Conservation (phyloP, 2,113 vertebrate genomes). For the Macheiramphus alcinus region DNA sequence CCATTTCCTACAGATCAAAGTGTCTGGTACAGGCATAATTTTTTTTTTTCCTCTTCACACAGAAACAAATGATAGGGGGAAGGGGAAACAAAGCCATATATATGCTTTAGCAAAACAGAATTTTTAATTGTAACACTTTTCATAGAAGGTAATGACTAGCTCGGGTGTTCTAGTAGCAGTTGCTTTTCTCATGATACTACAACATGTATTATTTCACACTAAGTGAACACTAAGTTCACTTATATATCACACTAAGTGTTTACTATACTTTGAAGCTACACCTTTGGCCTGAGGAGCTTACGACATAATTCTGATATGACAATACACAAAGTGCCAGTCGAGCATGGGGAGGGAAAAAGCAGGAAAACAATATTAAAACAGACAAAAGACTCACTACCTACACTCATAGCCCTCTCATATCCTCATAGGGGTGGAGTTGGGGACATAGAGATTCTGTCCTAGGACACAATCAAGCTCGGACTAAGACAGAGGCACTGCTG, state of each 20-base stretch:
- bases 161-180: background rate
- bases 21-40: background rate
- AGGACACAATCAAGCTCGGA: background rate
- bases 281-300: background rate
- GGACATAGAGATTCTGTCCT: background rate
- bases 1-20: conserved; percentile 28
- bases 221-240: no score
- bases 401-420: background rate
- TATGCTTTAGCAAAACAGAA: background rate
- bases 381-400: background rate
- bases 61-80: background rate
- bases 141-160: background rate
- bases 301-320: background rate
- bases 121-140: background rate
- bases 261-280: background rate
- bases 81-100: background rate
- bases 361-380: background rate
- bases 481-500: background rate
- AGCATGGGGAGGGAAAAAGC: background rate
- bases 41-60: background rate
- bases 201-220: background rate
- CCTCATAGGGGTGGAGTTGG: background rate
- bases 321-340: background rate
- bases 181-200: background rate
- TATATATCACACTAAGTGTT: background rate